Conservation (phyloP, 35 echinoderm and acorn worm genomes). For the Apostichopus japonicus region DNA sequence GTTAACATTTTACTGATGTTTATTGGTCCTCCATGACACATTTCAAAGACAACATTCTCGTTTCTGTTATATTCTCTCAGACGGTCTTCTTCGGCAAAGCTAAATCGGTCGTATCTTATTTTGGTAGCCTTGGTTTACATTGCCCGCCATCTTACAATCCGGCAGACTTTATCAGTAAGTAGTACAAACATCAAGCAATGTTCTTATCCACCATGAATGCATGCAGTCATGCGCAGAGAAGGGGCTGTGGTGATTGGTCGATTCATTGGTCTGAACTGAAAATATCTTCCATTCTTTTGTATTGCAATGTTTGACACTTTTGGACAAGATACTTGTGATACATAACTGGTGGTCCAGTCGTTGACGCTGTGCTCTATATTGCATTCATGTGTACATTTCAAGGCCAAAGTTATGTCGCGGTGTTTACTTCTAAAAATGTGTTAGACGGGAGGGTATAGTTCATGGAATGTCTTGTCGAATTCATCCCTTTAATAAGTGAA, state of each 20-base stretch:
- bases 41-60: too few relatives aligned
- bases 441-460: too few relatives aligned
- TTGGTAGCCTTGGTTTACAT: conserved; percentile 69
- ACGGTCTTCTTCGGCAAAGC: conserved; percentile 72
- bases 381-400: too few relatives aligned
- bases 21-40: too few relatives aligned
- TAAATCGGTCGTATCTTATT: conserved; percentile 61
- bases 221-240: too few relatives aligned
- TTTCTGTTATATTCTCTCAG: conserved; percentile 16
- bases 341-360: too few relatives aligned
- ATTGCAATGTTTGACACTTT: not conserved
- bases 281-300: not conserved
- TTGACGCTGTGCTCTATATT: too few relatives aligned
- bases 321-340: not conserved
- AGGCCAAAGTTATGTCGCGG: too few relatives aligned
- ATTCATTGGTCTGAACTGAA: not conserved
- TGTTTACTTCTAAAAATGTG: too few relatives aligned
- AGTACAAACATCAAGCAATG: not conserved
- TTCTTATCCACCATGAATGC: not conserved
- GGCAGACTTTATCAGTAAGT: conserved; percentile 85
- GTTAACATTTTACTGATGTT: too few relatives aligned
- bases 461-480: too few relatives aligned
- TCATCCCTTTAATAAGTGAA: too few relatives aligned
- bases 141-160: conserved; percentile 69
- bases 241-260: not conserved